A percentile compares a stretch with the other conserved stretches of the same genome.
These are phyloP conservation scores for Steinernema carpocapsae DNA, from an alignment of 2,888 invertebrate genomes.

Conservation along the genomic window DNA sequence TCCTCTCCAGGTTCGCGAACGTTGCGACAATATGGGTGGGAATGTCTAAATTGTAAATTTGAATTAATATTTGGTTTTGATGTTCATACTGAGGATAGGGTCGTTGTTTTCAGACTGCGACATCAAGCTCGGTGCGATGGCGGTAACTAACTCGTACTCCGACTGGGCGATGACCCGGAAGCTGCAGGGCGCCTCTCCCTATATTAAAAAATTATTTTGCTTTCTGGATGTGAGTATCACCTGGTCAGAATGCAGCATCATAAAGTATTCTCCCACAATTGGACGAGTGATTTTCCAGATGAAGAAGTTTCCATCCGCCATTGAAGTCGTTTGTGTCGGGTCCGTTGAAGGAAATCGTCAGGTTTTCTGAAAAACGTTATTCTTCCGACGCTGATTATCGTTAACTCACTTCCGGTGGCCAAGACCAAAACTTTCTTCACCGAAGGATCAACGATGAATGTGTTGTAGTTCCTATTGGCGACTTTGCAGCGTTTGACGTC, in stretches of 20 bases:
- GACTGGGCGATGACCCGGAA: slow-evolving; percentile 56
- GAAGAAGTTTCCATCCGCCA: slow-evolving; percentile 38
- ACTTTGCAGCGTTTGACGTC: slow-evolving; percentile 41
- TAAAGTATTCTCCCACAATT: slow-evolving; percentile 30
- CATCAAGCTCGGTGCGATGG: slow-evolving; percentile 28
- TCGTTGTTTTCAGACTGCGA: background rate
- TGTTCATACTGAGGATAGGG: slow-evolving; percentile 23
- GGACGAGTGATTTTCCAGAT: slow-evolving; percentile 42
- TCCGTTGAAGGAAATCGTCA: slow-evolving; percentile 51
- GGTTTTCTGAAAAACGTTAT: slow-evolving; percentile 41
- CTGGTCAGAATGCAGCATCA: slow-evolving; percentile 9
- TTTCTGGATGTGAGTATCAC: background rate
- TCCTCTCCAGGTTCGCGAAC: slow-evolving; percentile 51
- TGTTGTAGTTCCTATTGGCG: slow-evolving; percentile 32
- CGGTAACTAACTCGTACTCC: slow-evolving; percentile 54
- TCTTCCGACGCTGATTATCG: background rate
- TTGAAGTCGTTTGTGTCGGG: slow-evolving; percentile 47
- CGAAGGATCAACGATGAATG: slow-evolving; percentile 55
- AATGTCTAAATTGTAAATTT: slow-evolving; percentile 43
- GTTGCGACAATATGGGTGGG: slow-evolving; percentile 55
- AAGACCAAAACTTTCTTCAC: slow-evolving; percentile 51
- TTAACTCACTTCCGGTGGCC: slow-evolving; percentile 50
- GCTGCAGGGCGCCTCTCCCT: slow-evolving; percentile 45
- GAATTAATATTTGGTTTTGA: background rate
- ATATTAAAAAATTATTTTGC: background rate